Percentiles rank a stretch among this genome's conserved stretches.
Evolutionary conservation across 2,797 vertebrate species (phyloP).

Genomic region (Danio tinwini): DNA sequence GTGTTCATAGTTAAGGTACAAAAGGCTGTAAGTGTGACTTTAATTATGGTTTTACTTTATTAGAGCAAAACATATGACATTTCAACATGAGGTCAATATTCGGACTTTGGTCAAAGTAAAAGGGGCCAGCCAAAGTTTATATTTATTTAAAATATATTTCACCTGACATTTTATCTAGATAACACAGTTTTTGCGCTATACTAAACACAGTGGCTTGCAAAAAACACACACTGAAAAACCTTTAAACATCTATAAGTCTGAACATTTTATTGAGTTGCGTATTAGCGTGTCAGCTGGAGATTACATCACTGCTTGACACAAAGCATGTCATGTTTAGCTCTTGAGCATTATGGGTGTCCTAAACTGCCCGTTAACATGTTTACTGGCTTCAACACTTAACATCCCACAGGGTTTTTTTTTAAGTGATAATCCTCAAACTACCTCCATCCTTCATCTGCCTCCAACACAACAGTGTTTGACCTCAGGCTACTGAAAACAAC

Average conservation of each 20-base stretch:
- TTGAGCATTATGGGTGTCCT: neutral
- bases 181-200: neutral
- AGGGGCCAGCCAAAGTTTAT: neutral
- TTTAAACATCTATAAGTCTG: neutral
- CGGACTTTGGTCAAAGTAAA: constrained; percentile 7
- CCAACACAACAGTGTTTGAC: neutral
- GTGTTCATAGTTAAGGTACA: neutral
- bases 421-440: constrained; percentile 8
- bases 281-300: constrained; percentile 8
- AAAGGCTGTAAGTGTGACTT: neutral
- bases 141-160: neutral
- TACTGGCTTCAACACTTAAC: neutral
- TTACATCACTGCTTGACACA: constrained; percentile 20
- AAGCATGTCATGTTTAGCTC: neutral
- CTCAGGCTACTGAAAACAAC: neutral
- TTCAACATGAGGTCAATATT: constrained; percentile 16
- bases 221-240: neutral
- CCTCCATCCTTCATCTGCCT: constrained; percentile 19
- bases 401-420: no score
- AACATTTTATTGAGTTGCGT: constrained; percentile 26
- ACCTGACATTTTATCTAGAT: neutral
- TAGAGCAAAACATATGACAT: constrained; percentile 14
- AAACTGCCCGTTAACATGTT: constrained; percentile 16
- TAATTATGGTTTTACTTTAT: constrained; percentile 7
- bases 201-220: neutral